Percentiles rank a stretch among this genome's conserved stretches.
Evolutionary conservation across 2,113 vertebrate genomes (phyloP).

Genomic region (Aleadryas rufinucha): DNA sequence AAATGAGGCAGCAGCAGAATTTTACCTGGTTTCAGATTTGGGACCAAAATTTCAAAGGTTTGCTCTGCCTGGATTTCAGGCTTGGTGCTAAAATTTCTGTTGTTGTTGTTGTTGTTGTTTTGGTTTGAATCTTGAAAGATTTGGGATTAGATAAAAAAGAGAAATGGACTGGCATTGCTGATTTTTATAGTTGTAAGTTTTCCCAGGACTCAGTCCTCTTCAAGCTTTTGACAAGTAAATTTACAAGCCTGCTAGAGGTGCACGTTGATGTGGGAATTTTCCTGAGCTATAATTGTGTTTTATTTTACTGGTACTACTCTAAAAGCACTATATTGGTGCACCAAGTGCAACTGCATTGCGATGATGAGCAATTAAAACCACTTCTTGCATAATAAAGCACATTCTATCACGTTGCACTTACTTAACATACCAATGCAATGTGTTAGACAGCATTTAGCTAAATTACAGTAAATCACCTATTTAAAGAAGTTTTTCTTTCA

Average conservation of each 20-base stretch:
- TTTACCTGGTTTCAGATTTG: not conserved
- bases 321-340: not conserved
- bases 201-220: not conserved
- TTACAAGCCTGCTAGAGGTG: not conserved
- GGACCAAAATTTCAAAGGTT: not conserved
- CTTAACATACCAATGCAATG: not conserved
- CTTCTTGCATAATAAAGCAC: conserved; percentile 34
- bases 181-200: not conserved
- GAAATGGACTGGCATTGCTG: not conserved
- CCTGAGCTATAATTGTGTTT: not conserved
- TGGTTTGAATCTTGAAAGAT: not conserved
- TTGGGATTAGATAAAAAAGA: not conserved
- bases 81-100: not conserved
- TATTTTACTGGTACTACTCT: not conserved
- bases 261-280: not conserved
- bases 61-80: not conserved
- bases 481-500: conserved; percentile 48
- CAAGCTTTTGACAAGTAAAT: not conserved
- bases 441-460: not conserved
- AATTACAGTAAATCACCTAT: conserved; percentile 42
- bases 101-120: not conserved
- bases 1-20: not conserved
- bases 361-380: conserved; percentile 26
- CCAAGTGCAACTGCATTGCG: not conserved
- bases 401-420: not conserved